These are phyloP conservation scores for Myathropa florea DNA, from an alignment of 2,888 invertebrate genomes.

Conservation along the genomic window DNA sequence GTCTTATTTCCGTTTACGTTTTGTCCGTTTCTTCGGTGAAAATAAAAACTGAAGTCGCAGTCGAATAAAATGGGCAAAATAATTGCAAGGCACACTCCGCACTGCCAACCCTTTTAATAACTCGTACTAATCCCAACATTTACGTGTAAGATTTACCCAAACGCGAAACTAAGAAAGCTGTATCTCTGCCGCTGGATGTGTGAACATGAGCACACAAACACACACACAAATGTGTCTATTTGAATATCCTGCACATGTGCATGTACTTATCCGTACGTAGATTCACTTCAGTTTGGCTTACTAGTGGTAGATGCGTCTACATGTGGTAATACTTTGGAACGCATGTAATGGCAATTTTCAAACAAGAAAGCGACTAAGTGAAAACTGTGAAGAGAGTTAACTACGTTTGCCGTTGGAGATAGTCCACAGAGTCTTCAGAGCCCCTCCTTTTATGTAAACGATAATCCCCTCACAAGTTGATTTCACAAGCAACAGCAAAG, in stretches of 20 bases:
- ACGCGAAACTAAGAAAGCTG: not conserved
- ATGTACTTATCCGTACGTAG: not conserved
- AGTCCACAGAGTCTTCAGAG: not conserved
- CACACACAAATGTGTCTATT: not conserved
- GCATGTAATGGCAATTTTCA: slow-evolving; percentile 12
- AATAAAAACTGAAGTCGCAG: not conserved
- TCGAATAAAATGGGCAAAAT: not conserved
- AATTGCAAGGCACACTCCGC: not conserved
- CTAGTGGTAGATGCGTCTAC: not conserved
- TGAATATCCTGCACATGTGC: not conserved
- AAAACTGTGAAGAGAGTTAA: not conserved
- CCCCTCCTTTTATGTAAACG: not conserved
- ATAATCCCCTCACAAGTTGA: slow-evolving; percentile 10
- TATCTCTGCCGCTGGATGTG: not conserved
- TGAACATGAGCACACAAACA: not conserved
- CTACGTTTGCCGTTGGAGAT: not conserved
- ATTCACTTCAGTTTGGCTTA: not conserved
- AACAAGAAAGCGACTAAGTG: not conserved
- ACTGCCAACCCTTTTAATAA: not conserved
- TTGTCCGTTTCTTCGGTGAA: not conserved
- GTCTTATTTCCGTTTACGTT: not conserved
- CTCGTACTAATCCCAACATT: not conserved
- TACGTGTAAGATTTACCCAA: not conserved
- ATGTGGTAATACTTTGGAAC: slow-evolving; percentile 2
- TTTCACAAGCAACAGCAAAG: slow-evolving; percentile 9